Percentiles rank a stretch among this genome's conserved stretches.
These are phyloP conservation scores for Leptoclinus maculatus DNA, from an alignment of 2,797 vertebrate species.

Conservation along the genomic window DNA sequence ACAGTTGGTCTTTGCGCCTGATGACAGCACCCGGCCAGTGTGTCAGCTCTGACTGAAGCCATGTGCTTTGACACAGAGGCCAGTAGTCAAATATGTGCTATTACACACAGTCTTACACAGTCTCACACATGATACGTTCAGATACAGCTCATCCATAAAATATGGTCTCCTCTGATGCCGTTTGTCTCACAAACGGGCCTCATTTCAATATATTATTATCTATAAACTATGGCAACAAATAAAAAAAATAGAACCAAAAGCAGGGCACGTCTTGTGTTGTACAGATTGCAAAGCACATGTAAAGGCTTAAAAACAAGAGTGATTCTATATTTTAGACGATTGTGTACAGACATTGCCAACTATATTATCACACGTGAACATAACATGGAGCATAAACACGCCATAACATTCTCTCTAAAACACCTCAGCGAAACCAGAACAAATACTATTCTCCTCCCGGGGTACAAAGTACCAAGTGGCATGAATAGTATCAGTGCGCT, in stretches of 20 bases:
- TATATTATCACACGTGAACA: background rate
- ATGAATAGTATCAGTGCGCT: background rate
- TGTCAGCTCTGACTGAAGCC: conserved; percentile 68
- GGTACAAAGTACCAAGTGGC: conserved; percentile 5
- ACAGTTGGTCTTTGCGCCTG: conserved; percentile 46
- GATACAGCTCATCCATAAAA: conserved; percentile 37
- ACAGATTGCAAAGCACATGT: background rate
- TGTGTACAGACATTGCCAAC: background rate
- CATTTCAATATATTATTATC: background rate
- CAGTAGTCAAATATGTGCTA: conserved; percentile 47
- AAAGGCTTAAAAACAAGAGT: background rate
- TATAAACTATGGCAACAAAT: background rate
- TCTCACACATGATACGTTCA: conserved; percentile 44
- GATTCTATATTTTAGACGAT: background rate
- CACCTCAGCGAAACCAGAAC: background rate
- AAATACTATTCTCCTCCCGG: background rate
- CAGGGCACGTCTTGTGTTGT: background rate
- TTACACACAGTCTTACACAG: conserved; percentile 46
- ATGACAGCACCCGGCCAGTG: conserved; percentile 65
- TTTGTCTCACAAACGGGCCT: conserved; percentile 2
- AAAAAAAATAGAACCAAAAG: background rate
- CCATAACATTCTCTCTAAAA: background rate
- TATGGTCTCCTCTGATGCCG: background rate
- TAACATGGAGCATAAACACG: background rate
- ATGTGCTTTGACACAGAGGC: conserved; percentile 68